phyloP scores from a whole-genome alignment of 2,113 vertebrate genomes.

The Vimba vimba region DNA sequence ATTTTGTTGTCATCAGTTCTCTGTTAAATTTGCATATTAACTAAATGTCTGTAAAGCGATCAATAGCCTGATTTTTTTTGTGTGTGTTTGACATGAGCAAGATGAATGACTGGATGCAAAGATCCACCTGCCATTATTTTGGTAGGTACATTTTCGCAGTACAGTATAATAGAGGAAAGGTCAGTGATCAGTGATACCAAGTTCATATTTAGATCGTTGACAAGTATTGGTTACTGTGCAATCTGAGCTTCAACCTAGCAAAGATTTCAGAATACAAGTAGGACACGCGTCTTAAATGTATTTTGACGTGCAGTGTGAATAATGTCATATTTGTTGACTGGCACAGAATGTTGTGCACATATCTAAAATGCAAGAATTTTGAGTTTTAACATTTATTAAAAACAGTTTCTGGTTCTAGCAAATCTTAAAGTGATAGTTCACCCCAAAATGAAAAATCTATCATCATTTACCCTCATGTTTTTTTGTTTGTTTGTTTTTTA shows the following conservation, averaged over 20 bases:
- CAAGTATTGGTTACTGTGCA: conserved; percentile 48
- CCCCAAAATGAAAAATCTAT: neutral
- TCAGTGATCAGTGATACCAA: conserved; percentile 58
- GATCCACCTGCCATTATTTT: conserved; percentile 39
- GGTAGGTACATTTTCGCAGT: conserved; percentile 54
- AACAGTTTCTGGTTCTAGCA: neutral
- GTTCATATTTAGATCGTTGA: conserved; percentile 53
- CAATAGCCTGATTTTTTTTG: conserved; percentile 7
- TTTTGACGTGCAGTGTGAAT: conserved; percentile 34
- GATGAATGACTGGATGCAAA: conserved; percentile 6
- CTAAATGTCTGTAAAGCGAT: neutral
- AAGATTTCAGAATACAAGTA: conserved; percentile 45
- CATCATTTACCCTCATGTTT: neutral
- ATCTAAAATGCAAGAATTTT: neutral
- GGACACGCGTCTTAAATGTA: conserved; percentile 20
- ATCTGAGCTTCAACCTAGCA: conserved; percentile 43
- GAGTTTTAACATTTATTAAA: neutral
- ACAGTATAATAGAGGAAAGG: conserved; percentile 49
- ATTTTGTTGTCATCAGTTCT: neutral
- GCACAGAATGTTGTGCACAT: neutral
- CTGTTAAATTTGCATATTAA: conserved; percentile 25
- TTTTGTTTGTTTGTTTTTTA: too few species aligned
- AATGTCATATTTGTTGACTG: neutral
- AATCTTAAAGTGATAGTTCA: neutral
- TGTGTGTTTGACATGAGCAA: conserved; percentile 14